A percentile compares a stretch with the other conserved stretches of the same genome.
Evolutionary conservation across 2,113 vertebrate species (phyloP).

Genomic region (Paramisgurnus dabryanus): DNA sequence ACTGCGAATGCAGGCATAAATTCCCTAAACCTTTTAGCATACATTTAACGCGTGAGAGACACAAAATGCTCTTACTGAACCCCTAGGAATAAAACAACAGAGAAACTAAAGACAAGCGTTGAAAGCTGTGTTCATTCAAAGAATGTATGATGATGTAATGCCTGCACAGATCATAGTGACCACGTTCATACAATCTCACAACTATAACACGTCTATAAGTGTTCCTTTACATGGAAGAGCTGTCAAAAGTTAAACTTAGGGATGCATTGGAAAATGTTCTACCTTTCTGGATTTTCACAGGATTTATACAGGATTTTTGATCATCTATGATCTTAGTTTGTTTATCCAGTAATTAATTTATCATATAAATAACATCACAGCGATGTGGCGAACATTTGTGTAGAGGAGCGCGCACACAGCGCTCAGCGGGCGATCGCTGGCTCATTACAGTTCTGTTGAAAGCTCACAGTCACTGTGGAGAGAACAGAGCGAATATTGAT

Average conservation of each 20-base stretch:
- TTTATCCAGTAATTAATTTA: conserved; percentile 3
- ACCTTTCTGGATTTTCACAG: neutral
- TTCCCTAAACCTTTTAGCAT: conserved; percentile 27
- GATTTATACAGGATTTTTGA: neutral
- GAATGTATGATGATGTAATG: neutral
- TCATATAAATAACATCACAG: conserved; percentile 7
- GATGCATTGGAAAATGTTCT: neutral
- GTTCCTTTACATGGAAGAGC: too few relatives aligned
- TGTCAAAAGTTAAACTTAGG: too few relatives aligned
- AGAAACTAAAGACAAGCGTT: neutral
- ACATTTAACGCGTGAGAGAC: conserved; percentile 22
- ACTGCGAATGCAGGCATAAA: conserved; percentile 13
- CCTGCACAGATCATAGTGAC: neutral
- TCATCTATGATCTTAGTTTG: neutral
- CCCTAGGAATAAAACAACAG: conserved; percentile 8
- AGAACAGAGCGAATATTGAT: conserved; percentile 4
- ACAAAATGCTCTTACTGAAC: conserved; percentile 11
- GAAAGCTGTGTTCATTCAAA: neutral
- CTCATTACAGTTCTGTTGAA: neutral
- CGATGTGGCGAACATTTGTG: neutral
- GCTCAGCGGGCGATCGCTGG: neutral
- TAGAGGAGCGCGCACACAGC: neutral
- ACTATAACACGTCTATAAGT: too few relatives aligned
- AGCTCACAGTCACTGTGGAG: neutral
- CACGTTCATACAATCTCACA: too few relatives aligned